Evolutionary conservation across 2,113 vertebrate genomes (phyloP).

Genomic region (Corythornis cristatus): DNA sequence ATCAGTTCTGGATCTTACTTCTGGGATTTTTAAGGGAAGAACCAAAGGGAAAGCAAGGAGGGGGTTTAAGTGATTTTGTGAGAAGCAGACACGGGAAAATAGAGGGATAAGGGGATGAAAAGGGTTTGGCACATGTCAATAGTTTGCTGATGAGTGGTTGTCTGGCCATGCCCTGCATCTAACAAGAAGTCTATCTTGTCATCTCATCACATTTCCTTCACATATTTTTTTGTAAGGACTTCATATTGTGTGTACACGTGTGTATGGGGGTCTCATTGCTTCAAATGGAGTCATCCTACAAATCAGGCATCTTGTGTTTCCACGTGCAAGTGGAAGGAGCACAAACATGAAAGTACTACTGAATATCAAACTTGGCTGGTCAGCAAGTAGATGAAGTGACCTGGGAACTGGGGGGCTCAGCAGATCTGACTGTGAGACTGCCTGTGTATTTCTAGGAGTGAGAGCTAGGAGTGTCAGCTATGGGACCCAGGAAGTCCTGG

Average conservation of each 20-base stretch:
- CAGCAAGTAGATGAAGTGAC: neutral
- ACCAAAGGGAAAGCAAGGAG: neutral
- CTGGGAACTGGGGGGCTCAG: neutral
- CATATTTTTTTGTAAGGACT: neutral
- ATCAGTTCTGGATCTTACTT: neutral
- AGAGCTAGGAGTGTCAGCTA: neutral
- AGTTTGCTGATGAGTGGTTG: neutral
- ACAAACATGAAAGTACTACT: neutral
- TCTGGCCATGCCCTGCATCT: neutral
- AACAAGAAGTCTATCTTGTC: neutral
- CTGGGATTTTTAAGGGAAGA: neutral
- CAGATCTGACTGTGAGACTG: neutral
- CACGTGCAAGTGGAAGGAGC: accelerated
- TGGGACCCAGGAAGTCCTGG: neutral
- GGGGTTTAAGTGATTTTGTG: neutral
- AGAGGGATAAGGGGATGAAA: neutral
- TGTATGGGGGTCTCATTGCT: neutral
- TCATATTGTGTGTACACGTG: neutral
- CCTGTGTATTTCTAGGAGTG: neutral
- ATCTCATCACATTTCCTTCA: neutral
- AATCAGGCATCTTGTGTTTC: neutral
- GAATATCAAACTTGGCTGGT: neutral
- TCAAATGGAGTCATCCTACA: neutral
- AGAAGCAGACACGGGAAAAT: neutral
- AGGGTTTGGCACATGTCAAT: neutral